Base-by-base conservation (phyloP, 2,888 invertebrate species). In the Eupithecia subfuscata region DNA sequence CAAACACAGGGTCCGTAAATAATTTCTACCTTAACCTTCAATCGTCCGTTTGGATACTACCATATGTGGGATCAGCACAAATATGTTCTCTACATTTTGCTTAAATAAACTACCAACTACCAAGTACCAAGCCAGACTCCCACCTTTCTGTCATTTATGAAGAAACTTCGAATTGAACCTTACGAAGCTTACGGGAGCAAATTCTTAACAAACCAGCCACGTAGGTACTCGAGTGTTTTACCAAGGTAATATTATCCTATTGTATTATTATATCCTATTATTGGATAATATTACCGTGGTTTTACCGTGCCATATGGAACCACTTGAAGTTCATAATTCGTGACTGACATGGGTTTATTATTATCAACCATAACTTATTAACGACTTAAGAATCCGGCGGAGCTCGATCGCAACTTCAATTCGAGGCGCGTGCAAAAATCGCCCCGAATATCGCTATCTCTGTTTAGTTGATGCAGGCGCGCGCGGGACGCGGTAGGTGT, bases 251-350 rank as follows among this genome's bases (percentile, higher is more conserved):
- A n/a, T n/a, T n/a, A n/a, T n/a, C n/a, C n/a, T n/a, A n/a, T n/a
- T n/a, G n/a, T n/a, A n/a, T n/a, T n/a, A n/a, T n/a, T n/a, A n/a
- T n/a, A n/a, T n/a, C n/a, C n/a, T n/a, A n/a, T n/a, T n/a, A n/a
- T n/a, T n/a, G n/a, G n/a, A n/a, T n/a, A n/a, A n/a, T n/a, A n/a
- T n/a, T n/a, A n/a, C n/a, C n/a, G n/a, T n/a, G n/a, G n/a, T n/a
- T n/a, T n/a, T 37, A 56, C 34, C 48, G 69, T 45, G 68, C 65
- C 79, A 78, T 65, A 73, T 77, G 77, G 30, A 77, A 63, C 77
- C 79, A 78, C 78, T 78, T 76, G 74, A 78, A 64, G 48, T 11
- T 25, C 70, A 30, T 64, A 68, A 67, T 56, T 73, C 69, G 74
- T 74, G 69, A 67, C 71, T 75, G 68, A n/a, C 69, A 69, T 56